Conservation (phyloP, 2,113 vertebrate species). For the Nesogale talazaci region DNA sequence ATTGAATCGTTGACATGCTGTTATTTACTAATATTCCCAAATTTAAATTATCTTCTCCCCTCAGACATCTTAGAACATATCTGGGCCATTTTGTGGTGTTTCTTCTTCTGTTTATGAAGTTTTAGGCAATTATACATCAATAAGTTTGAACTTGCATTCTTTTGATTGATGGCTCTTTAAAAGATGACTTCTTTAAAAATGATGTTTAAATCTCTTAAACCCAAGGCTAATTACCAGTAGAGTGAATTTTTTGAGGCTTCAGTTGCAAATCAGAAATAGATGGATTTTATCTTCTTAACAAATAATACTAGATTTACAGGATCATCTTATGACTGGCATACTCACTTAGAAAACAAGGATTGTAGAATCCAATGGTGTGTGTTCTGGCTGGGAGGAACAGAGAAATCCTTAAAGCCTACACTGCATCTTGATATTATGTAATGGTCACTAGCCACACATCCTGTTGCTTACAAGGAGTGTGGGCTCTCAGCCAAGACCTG, state of each 20-base stretch:
- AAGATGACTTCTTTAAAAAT: not conserved
- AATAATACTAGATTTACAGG: not conserved
- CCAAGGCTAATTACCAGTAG: not conserved
- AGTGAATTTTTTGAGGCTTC: not conserved
- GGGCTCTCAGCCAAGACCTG: not conserved
- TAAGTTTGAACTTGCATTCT: not conserved
- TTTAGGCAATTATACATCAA: not conserved
- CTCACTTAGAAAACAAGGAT: not conserved
- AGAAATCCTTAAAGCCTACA: constrained; percentile 11
- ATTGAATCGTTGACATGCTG: too few species aligned
- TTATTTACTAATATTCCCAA: not conserved
- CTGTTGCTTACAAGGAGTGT: not conserved
- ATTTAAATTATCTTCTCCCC: not conserved
- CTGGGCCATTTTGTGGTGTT: not conserved
- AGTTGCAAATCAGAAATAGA: constrained; percentile 29
- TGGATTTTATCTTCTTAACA: not conserved
- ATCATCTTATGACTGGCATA: not conserved
- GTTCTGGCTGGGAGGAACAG: not conserved
- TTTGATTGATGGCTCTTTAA: not conserved
- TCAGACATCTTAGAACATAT: not conserved
- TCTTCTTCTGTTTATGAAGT: not conserved
- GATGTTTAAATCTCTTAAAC: not conserved
- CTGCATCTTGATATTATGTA: constrained; percentile 26
- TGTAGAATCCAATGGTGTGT: not conserved
- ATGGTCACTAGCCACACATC: not conserved